Conservation (phyloP, 23 tunicate genomes). For the Ciona savignyi region DNA sequence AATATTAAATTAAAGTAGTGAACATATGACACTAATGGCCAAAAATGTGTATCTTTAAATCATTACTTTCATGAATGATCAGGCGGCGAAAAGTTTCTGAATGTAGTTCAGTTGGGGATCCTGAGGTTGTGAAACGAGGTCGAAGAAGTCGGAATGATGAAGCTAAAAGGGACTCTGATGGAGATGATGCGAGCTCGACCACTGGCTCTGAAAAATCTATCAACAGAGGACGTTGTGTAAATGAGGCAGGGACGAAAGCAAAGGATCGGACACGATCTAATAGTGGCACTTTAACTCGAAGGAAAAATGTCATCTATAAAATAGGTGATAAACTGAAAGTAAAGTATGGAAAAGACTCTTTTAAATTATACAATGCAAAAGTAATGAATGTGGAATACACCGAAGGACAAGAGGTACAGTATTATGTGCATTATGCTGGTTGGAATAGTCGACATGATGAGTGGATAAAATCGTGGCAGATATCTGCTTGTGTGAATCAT, state of each 20-base stretch:
- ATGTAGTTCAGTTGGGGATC: conserved; percentile 24
- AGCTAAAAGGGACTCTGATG: conserved; percentile 31
- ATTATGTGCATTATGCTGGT: conserved; percentile 76
- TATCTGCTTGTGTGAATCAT: conserved; percentile 28
- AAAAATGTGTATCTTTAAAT: no score
- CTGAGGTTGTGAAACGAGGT: conserved; percentile 11
- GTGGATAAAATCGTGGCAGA: conserved; percentile 51
- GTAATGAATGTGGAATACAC: conserved; percentile 43
- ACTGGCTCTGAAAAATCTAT: conserved; percentile 49
- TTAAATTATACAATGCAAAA: conserved; percentile 66
- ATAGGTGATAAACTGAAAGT: conserved; percentile 50
- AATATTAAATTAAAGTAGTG: no score
- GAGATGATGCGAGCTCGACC: conserved; percentile 44
- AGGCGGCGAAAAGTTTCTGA: conserved; percentile 45
- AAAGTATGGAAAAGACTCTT: conserved; percentile 79
- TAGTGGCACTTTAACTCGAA: conserved; percentile 18
- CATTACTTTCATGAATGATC: no score
- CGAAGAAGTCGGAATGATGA: conserved; percentile 15
- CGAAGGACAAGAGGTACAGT: conserved; percentile 37
- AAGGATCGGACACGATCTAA: conserved; percentile 25
- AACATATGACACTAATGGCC: no score
- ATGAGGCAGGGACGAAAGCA: background rate
- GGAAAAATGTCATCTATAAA: conserved; percentile 27
- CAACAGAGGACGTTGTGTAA: background rate
- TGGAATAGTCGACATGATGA: conserved; percentile 88